Conservation (phyloP, 2,113 vertebrate genomes). For the Ochotona princeps region DNA sequence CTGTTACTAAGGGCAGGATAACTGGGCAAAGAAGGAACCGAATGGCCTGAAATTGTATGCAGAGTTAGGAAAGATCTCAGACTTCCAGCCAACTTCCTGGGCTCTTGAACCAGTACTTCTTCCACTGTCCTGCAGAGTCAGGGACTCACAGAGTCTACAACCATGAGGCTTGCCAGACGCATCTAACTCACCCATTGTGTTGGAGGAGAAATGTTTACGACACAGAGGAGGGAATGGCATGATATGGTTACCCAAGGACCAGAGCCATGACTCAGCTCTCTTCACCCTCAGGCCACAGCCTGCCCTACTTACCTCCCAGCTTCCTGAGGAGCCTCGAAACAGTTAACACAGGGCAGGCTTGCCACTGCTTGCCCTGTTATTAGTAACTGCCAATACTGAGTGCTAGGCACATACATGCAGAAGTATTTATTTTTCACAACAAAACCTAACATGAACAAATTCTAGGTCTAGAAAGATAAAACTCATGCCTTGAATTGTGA, state of each 20-base stretch:
- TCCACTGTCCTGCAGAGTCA: not conserved
- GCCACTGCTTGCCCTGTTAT: not conserved
- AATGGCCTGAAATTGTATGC: not conserved
- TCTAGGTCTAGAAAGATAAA: not conserved
- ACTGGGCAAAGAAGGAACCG: not conserved
- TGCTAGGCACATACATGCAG: not conserved
- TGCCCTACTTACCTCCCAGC: not conserved
- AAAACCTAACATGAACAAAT: not conserved
- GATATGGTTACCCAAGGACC: not conserved
- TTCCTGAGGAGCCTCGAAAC: not conserved
- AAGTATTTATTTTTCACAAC: not conserved
- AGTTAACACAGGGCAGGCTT: not conserved
- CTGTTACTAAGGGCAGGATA: not conserved
- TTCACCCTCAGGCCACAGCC: not conserved
- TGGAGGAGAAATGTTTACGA: fast-evolving
- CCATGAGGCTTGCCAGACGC: not conserved
- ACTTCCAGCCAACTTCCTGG: not conserved
- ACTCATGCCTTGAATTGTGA: no score
- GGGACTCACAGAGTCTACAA: not conserved
- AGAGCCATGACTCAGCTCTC: not conserved
- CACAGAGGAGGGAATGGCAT: not conserved
- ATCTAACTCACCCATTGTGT: fast-evolving
- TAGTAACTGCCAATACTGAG: not conserved
- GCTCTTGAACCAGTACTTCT: not conserved
- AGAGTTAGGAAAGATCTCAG: not conserved